Evolutionary conservation across 2,888 invertebrate species (phyloP).

Genomic region (Elegia similella): DNA sequence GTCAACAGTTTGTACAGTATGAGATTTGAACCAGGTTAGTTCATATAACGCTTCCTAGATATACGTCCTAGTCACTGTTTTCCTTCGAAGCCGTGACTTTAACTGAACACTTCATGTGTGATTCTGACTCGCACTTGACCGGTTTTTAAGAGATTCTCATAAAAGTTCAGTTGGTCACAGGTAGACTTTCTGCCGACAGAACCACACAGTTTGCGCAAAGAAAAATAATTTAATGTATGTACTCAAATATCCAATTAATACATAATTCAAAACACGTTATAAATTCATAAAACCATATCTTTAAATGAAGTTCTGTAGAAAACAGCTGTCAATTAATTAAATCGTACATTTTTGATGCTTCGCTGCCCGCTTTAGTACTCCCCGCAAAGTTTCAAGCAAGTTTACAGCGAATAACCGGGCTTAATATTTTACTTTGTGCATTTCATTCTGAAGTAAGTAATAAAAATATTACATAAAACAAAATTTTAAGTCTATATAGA

Average conservation of each 20-base stretch:
- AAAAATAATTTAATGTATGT: neutral
- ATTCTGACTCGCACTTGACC: too few relatives aligned
- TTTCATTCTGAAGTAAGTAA: neutral
- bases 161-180: too few relatives aligned
- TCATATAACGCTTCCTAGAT: neutral
- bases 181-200: too few relatives aligned
- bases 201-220: too few relatives aligned
- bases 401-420: neutral
- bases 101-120: too few relatives aligned
- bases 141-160: too few relatives aligned
- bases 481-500: too few relatives aligned
- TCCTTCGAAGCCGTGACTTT: neutral
- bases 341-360: slow-evolving; percentile 12
- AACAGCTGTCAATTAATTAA: slow-evolving; percentile 17
- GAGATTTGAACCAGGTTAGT: slow-evolving; percentile 22
- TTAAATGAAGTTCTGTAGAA: slow-evolving; percentile 14
- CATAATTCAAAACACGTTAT: neutral
- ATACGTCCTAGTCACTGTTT: too few relatives aligned
- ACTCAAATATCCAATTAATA: neutral
- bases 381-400: slow-evolving; percentile 4
- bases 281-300: slow-evolving; percentile 26
- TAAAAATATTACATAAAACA: neutral
- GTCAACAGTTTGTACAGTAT: slow-evolving; percentile 51
- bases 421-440: slow-evolving; percentile 3
- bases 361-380: neutral